Evolutionary conservation across 2,888 invertebrate species (phyloP), one percentile per base, ranked within the genome.

Genomic region (Lysandra coridon): DNA sequence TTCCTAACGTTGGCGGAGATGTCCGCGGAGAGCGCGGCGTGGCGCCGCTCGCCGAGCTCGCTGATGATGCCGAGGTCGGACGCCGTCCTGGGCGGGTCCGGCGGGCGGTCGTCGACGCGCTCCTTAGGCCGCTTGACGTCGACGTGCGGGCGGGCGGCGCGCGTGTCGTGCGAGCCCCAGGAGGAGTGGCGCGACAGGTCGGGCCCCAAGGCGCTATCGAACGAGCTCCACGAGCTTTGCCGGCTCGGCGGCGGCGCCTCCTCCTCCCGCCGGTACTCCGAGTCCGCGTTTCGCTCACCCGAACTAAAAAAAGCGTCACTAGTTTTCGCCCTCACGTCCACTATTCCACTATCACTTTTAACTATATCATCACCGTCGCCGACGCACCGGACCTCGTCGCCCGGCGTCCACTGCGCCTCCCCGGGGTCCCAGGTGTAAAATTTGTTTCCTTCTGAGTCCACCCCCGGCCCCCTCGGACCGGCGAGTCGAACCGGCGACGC

Each of bases 161-260:
- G 94, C 78, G 95, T 95, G 86, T 97, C 97, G 78, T 96, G 96
- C n/a, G 97, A 97, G 80, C 97, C 97, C 97, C 98, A 97, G 69
- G 97, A 97, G 83, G 97, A 96, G 87, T 97, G 97, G 12, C 97
- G 95, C 80, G 97, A 97, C 53, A 96, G 95, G 83, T 97, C 97
- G 81, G 96, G 92, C 76, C 96, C 96, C 60, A 97, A 96, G 44
- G 97, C 97, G 87, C 97, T 97, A 89, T 97, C 97, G 88, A 96
- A 96, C 57, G 96, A 96, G 87, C 96, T 96, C 97, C 97, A 97
- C 78, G 97, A 97, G 89, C 96, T 97, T 88, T 97, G 97, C 57
- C 97, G 92, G 83, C 93, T 90, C 83, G 93, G 88, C 84, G 92
- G 88, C 85, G 90, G 86, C 83, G 88, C 88, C 33, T 90, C 88